phyloP scores from a whole-genome alignment of 2,797 vertebrate genomes.

The Xerus rutilus region DNA sequence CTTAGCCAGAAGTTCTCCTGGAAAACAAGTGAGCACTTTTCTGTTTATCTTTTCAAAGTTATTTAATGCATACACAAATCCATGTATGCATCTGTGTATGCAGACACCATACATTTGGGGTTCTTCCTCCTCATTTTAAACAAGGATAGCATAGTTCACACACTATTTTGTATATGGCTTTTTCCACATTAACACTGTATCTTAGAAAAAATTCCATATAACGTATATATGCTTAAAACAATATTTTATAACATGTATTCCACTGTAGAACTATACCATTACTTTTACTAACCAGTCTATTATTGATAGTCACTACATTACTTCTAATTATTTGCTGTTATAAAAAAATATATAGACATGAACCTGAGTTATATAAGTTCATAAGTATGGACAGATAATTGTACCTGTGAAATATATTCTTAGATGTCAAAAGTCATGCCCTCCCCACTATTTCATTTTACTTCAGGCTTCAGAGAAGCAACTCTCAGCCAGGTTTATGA shows the following conservation, averaged over 20 bases:
- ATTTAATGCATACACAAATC: not conserved
- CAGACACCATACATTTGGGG: not conserved
- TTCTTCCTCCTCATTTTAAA: not conserved
- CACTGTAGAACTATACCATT: not conserved
- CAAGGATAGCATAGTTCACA: not conserved
- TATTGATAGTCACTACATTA: not conserved
- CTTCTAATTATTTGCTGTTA: constrained; percentile 50
- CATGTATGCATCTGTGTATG: not conserved
- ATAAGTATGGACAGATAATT: not conserved
- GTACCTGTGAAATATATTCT: not conserved
- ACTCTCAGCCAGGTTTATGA: constrained; percentile 39
- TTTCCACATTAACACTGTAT: not conserved
- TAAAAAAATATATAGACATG: not conserved
- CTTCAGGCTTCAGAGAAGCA: constrained; percentile 57
- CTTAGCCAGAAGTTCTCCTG: not conserved
- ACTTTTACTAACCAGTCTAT: constrained; percentile 24
- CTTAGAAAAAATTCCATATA: constrained; percentile 40
- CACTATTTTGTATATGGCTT: not conserved
- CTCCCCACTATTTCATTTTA: not conserved
- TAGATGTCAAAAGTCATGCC: not conserved
- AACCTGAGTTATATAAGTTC: constrained; percentile 25
- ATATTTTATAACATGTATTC: constrained; percentile 4
- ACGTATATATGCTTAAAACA: not conserved
- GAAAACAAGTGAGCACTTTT: not conserved
- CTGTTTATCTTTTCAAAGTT: not conserved